phyloP scores from a whole-genome alignment of 2,113 vertebrate genomes.

The Catharus bicknelli region DNA sequence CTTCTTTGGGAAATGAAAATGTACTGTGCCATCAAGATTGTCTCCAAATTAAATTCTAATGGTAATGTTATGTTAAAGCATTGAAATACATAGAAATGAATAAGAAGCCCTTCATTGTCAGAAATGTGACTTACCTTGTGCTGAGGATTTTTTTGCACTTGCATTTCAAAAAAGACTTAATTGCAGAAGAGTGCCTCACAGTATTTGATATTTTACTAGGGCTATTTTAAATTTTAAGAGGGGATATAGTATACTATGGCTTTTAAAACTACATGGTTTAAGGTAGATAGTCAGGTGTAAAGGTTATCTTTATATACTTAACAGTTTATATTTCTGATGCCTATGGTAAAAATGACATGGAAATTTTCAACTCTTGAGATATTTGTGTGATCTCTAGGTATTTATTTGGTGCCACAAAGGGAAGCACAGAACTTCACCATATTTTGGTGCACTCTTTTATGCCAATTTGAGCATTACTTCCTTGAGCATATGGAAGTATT shows the following conservation, averaged over 20 bases:
- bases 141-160: not conserved
- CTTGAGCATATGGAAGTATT: not conserved
- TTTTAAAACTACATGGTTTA: not conserved
- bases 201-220: not conserved
- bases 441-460: not conserved
- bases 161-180: not conserved
- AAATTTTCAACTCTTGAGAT: not conserved
- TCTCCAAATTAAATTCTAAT: not conserved
- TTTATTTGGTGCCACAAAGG: not conserved
- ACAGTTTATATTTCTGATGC: not conserved
- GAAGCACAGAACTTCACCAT: not conserved
- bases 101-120: not conserved
- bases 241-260: not conserved
- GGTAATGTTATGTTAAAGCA: not conserved
- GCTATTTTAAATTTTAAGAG: not conserved
- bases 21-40: not conserved
- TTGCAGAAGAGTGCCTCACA: not conserved
- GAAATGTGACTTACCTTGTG: not conserved
- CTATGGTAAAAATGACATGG: not conserved
- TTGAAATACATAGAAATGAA: not conserved
- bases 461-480: not conserved
- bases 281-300: not conserved
- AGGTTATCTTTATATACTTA: conserved; percentile 4
- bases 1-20: not conserved
- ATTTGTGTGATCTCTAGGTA: not conserved